Conservation (phyloP, 2,113 vertebrate genomes). For the Actenoides hombroni region DNA sequence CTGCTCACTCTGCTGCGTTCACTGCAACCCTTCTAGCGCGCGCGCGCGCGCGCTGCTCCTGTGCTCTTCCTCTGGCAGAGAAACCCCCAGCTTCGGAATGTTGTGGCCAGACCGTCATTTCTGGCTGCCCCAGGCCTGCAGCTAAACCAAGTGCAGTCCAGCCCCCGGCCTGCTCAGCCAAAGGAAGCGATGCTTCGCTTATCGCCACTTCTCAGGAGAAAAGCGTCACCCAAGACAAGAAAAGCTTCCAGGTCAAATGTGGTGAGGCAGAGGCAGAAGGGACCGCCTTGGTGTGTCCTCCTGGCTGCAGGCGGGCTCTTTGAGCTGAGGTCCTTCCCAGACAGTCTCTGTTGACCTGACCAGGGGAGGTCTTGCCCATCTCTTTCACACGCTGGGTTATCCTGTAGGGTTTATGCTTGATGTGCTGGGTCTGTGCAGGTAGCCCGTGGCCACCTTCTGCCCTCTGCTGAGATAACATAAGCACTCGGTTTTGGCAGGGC, state of each 20-base stretch:
- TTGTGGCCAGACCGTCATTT: accelerated
- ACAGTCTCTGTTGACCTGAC: not conserved
- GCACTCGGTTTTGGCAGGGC: not conserved
- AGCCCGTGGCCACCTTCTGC: not conserved
- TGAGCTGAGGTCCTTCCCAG: no score
- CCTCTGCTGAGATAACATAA: not conserved
- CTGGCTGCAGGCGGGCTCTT: not conserved
- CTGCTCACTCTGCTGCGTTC: not conserved
- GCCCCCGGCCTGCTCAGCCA: not conserved
- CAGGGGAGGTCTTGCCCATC: not conserved
- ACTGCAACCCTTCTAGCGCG: no score
- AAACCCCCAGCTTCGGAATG: not conserved
- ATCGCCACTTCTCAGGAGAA: not conserved
- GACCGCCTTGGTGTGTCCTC: not conserved
- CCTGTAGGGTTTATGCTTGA: not conserved
- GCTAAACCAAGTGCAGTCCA: not conserved
- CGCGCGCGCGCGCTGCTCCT: accelerated
- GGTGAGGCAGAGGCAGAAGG: not conserved
- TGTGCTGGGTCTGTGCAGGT: not conserved
- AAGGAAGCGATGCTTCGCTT: not conserved
- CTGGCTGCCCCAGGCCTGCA: not conserved
- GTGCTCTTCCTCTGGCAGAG: not conserved
- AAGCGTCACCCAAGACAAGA: not conserved
- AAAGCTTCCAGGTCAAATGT: not conserved
- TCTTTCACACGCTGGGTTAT: not conserved